Conservation (phyloP, 2,888 invertebrate genomes). For the Drosophila paramelanica region DNA sequence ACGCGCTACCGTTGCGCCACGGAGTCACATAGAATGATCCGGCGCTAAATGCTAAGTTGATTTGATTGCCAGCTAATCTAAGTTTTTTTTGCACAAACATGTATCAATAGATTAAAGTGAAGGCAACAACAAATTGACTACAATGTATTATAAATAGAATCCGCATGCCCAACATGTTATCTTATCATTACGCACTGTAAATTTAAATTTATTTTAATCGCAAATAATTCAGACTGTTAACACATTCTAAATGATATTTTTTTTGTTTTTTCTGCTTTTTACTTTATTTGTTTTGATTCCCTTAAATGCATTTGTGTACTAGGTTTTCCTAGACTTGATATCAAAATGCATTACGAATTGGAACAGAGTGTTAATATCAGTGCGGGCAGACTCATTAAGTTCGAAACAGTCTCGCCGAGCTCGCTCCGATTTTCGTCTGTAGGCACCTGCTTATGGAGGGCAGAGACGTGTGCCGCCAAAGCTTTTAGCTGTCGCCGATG, state of each 20-base stretch:
- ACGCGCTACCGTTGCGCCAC: constrained; percentile 64
- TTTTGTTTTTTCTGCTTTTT: too few species aligned
- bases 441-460: constrained; percentile 19
- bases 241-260: too few species aligned
- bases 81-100: constrained; percentile 6
- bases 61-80: constrained; percentile 5
- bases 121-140: constrained; percentile 14
- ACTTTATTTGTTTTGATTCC: not conserved
- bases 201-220: constrained; percentile 12
- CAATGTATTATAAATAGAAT: not conserved
- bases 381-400: constrained; percentile 29
- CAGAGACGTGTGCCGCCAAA: constrained; percentile 72
- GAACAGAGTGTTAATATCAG: constrained; percentile 21
- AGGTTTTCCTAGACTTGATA: not conserved
- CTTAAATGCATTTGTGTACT: not conserved
- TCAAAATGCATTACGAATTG: constrained; percentile 26
- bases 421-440: not conserved
- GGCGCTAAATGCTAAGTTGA: constrained; percentile 20
- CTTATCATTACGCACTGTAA: constrained; percentile 11
- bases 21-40: constrained; percentile 45
- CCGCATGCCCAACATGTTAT: constrained; percentile 2
- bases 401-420: constrained; percentile 1
- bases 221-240: not conserved
- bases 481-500: constrained; percentile 73
- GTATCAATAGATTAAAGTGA: not conserved